Evolutionary conservation across 2,888 invertebrate species (phyloP).

Genomic region (Hyalella azteca): DNA sequence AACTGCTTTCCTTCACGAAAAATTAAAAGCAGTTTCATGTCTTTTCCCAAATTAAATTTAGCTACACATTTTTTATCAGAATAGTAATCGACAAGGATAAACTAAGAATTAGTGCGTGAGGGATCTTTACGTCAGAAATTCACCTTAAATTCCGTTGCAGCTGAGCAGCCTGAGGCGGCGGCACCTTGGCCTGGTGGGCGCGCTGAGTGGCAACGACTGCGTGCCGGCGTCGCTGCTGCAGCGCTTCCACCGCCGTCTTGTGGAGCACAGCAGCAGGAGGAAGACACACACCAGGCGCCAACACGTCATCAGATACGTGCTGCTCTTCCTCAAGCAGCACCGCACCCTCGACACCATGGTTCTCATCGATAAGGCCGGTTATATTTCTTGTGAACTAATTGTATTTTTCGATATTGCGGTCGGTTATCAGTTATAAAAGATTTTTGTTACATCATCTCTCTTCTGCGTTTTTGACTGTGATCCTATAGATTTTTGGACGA

Average conservation of each 20-base stretch:
- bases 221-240: conserved; percentile 63
- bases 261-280: not conserved
- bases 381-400: not conserved
- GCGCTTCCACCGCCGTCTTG: not conserved
- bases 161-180: conserved; percentile 68
- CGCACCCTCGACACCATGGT: not conserved
- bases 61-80: too few species aligned
- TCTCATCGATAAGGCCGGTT: conserved; percentile 1
- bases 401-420: not conserved
- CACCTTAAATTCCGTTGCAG: too few species aligned
- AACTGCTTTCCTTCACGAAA: too few species aligned
- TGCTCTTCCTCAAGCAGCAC: conserved; percentile 7
- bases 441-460: too few species aligned
- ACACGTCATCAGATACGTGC: conserved; percentile 25
- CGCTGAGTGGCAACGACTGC: conserved; percentile 89
- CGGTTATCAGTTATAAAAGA: too few species aligned
- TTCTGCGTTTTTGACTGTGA: too few species aligned
- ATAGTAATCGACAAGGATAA: too few species aligned
- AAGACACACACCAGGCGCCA: not conserved
- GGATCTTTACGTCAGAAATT: too few species aligned
- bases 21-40: too few species aligned
- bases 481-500: too few species aligned
- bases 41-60: too few species aligned
- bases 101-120: too few species aligned
- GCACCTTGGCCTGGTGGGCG: conserved; percentile 79